Percentiles rank a stretch among this genome's conserved stretches.
These are phyloP conservation scores for Globia sparganii DNA, from an alignment of 2,888 invertebrate genomes.

Conservation along the genomic window DNA sequence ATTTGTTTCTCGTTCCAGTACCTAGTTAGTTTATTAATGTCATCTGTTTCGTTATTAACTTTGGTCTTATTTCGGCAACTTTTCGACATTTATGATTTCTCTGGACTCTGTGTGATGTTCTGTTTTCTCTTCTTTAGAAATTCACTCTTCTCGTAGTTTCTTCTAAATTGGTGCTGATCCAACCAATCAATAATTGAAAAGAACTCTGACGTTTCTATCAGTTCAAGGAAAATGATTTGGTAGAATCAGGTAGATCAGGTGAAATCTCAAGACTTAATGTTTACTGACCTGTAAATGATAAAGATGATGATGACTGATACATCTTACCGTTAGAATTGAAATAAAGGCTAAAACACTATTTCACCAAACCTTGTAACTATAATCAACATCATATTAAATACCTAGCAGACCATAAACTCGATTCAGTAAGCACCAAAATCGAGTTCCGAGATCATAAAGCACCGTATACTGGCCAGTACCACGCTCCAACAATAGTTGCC, in stretches of 20 bases:
- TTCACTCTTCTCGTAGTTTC: not conserved
- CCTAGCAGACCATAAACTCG: not conserved
- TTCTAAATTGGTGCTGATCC: not conserved
- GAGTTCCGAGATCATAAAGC: constrained; percentile 22
- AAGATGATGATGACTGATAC: not conserved
- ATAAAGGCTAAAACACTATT: not conserved
- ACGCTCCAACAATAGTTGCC: constrained; percentile 60
- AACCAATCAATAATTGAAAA: not conserved
- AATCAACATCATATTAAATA: not conserved
- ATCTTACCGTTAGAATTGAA: too few species aligned
- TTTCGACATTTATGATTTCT: not conserved
- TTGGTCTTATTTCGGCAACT: not conserved
- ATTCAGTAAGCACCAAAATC: constrained; percentile 8
- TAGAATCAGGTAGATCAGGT: not conserved
- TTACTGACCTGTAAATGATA: not conserved
- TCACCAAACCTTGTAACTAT: not conserved
- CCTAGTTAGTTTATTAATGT: not conserved
- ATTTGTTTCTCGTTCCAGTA: not conserved
- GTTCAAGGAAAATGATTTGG: not conserved
- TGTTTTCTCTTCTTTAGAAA: not conserved
- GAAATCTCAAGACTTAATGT: not conserved
- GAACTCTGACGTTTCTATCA: not conserved
- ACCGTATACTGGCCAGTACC: constrained; percentile 38
- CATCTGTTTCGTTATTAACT: not conserved
- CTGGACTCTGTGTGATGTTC: too few species aligned